Evolutionary conservation across 2,113 vertebrate genomes (phyloP).

Genomic region (Pteropus alecto): DNA sequence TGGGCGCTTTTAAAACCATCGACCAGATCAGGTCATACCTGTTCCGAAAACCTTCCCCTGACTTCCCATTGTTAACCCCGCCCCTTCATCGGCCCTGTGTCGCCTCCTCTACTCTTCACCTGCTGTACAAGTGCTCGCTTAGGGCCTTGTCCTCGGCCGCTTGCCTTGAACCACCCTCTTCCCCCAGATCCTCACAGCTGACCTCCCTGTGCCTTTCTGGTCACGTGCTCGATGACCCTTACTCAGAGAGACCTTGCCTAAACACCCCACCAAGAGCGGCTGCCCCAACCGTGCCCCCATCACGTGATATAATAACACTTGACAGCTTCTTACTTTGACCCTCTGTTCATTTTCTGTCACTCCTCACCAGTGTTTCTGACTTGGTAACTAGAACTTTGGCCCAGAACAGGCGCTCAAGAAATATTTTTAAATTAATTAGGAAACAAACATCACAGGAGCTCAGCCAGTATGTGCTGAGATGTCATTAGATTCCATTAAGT

Average conservation of each 20-base stretch:
- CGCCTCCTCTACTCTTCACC: background rate
- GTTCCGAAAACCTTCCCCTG: background rate
- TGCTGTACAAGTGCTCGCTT: rapidly evolving
- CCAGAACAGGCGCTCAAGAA: background rate
- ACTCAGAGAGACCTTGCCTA: background rate
- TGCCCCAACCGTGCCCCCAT: background rate
- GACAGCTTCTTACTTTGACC: background rate
- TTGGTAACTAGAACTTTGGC: background rate
- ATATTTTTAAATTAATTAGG: background rate
- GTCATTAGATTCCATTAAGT: background rate
- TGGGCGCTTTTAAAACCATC: background rate
- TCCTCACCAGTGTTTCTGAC: background rate
- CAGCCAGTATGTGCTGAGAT: background rate
- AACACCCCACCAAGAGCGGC: background rate
- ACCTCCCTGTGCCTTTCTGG: background rate
- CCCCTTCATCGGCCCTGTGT: background rate
- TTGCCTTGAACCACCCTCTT: background rate
- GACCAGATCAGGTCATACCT: background rate
- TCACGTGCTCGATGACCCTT: background rate
- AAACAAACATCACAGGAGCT: background rate
- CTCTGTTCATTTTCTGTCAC: background rate
- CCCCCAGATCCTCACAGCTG: background rate
- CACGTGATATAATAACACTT: background rate
- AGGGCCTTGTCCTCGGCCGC: background rate
- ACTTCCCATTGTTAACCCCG: background rate